These are phyloP conservation scores for Branchinecta lynchi DNA, from an alignment of 1,140 invertebrate species.

Conservation along the genomic window DNA sequence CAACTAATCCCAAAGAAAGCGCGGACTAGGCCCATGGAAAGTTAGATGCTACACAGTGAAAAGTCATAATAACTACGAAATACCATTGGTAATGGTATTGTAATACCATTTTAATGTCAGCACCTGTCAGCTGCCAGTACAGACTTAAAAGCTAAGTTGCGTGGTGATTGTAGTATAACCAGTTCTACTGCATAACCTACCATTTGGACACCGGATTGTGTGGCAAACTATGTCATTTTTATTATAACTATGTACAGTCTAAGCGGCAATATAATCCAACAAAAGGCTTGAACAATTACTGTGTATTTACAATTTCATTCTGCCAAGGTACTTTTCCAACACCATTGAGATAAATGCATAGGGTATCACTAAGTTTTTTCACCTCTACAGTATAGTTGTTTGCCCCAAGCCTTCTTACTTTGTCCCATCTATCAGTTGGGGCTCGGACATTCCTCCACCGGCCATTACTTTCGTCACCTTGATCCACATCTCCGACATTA, in stretches of 20 bases:
- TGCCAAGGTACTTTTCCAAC: slow-evolving; percentile 7
- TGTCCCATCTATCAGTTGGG: neutral
- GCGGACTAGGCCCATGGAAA: no score
- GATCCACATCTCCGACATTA: slow-evolving; percentile 4
- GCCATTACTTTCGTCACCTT: no score
- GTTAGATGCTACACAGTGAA: no score
- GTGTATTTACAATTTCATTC: neutral
- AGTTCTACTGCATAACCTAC: neutral
- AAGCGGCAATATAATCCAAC: neutral
- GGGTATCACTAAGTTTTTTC: slow-evolving; percentile 8
- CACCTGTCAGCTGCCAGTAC: no score
- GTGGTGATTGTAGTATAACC: neutral
- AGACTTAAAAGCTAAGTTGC: neutral
- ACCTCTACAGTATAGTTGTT: no score
- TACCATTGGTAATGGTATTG: no score
- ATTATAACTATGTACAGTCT: slow-evolving; percentile 10
- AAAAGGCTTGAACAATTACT: neutral
- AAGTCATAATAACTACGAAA: no score
- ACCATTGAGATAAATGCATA: slow-evolving; percentile 7
- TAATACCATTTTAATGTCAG: no score
- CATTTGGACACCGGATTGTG: neutral
- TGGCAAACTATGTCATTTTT: neutral
- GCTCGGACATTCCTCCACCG: no score
- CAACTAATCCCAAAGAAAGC: slow-evolving; percentile 1
- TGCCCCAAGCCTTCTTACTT: no score